Base-by-base conservation (phyloP, 2,113 vertebrate species). In the Noturus placidus region DNA sequence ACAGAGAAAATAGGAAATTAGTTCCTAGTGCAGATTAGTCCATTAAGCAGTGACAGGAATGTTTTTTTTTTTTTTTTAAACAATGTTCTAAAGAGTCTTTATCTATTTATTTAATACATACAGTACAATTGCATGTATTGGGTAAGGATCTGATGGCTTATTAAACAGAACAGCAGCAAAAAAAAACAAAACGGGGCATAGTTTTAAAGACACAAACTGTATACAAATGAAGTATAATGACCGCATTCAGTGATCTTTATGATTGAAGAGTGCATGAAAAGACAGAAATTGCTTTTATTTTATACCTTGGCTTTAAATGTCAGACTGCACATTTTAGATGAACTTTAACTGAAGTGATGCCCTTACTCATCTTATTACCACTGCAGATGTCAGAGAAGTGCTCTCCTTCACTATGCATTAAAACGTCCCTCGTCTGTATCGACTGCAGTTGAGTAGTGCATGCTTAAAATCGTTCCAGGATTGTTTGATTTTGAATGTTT, bases 251-350 rank as follows among this genome's bases (percentile, higher is more conserved):
- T 5, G 22, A 27, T 77, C 74, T 50, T 77, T 14, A 77, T 3
- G n/a, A 20, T 15, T 33, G 52, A 81, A 81, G 30, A 59, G 8
- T 59, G 8, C 19, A 5, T 59, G 10, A 81, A 59, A 52, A 6
- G n/a, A 35, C 25, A 35, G n/a, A 33, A 79, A 33, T 57, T 5
- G 3, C 46, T 54, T 35, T 57, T 57, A 10, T 10, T 33, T 57
- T 56, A 19, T n/a, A 35, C 1, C 5, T 4, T 57, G 17, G n/a
- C 8, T 57, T 22, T 57, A 57, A 80, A 80, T 15, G 52, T 80
- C 78, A 80, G 1, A 33, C 52, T n/a, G 74, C 74, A 76, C 74
- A 38, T 52, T 79, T 79, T 80, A 80, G 57, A 52, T 52, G 13
- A 76, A 76, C 38, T 56, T 54, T 54, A 77, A 52, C 42, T 78